Conservation (phyloP, 2,113 vertebrate genomes). For the Microtus pennsylvanicus region DNA sequence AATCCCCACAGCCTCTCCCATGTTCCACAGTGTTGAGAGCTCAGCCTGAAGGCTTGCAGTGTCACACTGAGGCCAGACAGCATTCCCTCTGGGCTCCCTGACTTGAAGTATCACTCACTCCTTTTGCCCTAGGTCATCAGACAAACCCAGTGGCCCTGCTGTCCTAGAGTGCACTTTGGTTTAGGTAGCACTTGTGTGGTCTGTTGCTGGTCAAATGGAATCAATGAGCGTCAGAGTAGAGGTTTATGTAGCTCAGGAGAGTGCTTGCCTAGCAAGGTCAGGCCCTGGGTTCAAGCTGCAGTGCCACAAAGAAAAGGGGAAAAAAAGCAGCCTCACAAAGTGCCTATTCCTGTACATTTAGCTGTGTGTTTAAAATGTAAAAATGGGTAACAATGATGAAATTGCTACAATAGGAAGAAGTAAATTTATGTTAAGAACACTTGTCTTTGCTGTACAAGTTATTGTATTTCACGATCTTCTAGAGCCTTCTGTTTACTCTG, state of each 20-base stretch:
- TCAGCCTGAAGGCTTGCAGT: background rate
- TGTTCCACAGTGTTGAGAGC: background rate
- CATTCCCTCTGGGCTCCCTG: background rate
- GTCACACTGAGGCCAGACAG: background rate
- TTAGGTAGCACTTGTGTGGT: background rate
- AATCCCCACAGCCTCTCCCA: no score
- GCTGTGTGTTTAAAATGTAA: background rate
- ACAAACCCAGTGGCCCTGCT: background rate
- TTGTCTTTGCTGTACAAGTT: background rate
- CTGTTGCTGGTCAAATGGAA: background rate
- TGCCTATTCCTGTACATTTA: background rate
- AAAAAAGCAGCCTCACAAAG: background rate
- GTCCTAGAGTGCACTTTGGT: background rate
- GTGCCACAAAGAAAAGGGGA: background rate
- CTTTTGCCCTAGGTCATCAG: background rate
- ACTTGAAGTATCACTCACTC: background rate
- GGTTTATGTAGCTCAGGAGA: background rate
- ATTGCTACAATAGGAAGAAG: background rate
- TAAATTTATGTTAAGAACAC: background rate
- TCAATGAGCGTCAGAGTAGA: background rate
- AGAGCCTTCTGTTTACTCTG: background rate
- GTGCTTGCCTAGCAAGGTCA: background rate
- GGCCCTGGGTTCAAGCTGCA: background rate
- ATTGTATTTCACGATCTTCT: background rate
- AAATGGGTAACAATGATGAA: background rate